Conservation (phyloP, 2,797 vertebrate genomes). For the Micropoecilia bifurca region DNA sequence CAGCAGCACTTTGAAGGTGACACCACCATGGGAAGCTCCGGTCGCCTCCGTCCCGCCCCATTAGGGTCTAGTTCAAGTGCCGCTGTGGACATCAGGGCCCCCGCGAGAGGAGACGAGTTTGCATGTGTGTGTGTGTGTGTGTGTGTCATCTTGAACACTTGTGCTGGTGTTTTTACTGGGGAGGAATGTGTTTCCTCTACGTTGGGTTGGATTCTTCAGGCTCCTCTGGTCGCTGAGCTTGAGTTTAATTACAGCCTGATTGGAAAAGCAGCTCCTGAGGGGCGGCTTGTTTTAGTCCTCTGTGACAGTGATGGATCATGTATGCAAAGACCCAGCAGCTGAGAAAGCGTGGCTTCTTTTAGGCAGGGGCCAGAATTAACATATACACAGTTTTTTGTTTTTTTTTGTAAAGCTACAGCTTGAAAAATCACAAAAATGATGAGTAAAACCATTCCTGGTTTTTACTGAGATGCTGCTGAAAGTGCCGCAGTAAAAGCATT, state of each 20-base stretch:
- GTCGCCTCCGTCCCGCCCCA: constrained; percentile 63
- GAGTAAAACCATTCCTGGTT: background rate
- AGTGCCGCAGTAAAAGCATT: background rate
- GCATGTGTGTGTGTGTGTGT: constrained; percentile 57
- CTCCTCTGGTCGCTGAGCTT: constrained; percentile 52
- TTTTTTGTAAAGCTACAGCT: constrained; percentile 14
- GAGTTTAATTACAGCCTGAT: constrained; percentile 78
- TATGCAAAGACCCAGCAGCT: constrained; percentile 44
- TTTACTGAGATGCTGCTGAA: background rate
- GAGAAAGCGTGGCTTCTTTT: background rate
- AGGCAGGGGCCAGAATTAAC: background rate
- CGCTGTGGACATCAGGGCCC: constrained; percentile 72
- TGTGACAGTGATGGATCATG: constrained; percentile 78
- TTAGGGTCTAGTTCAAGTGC: constrained; percentile 71
- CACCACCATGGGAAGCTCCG: constrained; percentile 52
- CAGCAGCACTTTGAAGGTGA: constrained; percentile 63
- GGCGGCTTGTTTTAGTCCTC: constrained; percentile 65
- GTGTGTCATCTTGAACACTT: constrained; percentile 60
- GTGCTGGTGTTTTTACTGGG: constrained; percentile 46
- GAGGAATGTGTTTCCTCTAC: constrained; percentile 55
- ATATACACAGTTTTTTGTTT: background rate
- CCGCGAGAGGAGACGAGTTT: constrained; percentile 56
- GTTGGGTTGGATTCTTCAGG: constrained; percentile 69
- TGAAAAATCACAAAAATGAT: background rate
- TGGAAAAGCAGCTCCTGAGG: constrained; percentile 77